Conservation (phyloP, 2,888 invertebrate genomes). For the Noctua janthe region DNA sequence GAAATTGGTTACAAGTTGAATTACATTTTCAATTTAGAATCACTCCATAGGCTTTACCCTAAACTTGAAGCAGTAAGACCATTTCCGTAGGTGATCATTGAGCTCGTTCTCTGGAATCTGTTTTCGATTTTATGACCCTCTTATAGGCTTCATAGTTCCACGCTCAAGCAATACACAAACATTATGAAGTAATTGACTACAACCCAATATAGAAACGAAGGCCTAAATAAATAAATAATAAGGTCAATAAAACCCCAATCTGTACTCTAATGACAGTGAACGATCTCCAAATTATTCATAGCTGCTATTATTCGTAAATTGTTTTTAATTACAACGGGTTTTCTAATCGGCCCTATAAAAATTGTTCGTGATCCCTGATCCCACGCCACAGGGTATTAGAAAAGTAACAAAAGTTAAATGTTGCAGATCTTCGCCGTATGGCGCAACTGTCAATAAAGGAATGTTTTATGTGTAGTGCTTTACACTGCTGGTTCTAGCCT, state of each 20-base stretch:
- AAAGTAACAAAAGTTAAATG: slow-evolving; percentile 81
- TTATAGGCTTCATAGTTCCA: slow-evolving; percentile 40
- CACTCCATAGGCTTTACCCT: not conserved
- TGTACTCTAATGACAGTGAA: slow-evolving; percentile 74
- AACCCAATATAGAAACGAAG: slow-evolving; percentile 67
- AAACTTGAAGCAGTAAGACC: not conserved
- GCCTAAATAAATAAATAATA: slow-evolving; percentile 76
- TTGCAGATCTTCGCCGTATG: slow-evolving; percentile 81
- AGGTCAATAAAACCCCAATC: slow-evolving; percentile 74
- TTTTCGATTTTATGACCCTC: slow-evolving; percentile 24
- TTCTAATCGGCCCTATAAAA: slow-evolving; percentile 68
- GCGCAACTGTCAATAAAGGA: slow-evolving; percentile 75
- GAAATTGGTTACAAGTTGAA: not conserved
- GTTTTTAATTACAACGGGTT: slow-evolving; percentile 74
- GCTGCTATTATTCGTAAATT: slow-evolving; percentile 73
- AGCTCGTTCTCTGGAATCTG: slow-evolving; percentile 29
- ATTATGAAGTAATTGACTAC: slow-evolving; percentile 67
- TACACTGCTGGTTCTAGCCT: slow-evolving; percentile 76
- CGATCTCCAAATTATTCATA: slow-evolving; percentile 75
- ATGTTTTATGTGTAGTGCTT: slow-evolving; percentile 65
- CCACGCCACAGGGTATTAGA: slow-evolving; percentile 79
- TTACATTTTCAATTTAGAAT: not conserved
- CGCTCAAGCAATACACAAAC: slow-evolving; percentile 52
- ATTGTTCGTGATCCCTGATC: slow-evolving; percentile 76
- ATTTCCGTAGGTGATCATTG: slow-evolving; percentile 22